Evolutionary conservation across 2,888 invertebrate species (phyloP), one percentile per base, ranked within the genome.

Genomic region (Meloe dianella): DNA sequence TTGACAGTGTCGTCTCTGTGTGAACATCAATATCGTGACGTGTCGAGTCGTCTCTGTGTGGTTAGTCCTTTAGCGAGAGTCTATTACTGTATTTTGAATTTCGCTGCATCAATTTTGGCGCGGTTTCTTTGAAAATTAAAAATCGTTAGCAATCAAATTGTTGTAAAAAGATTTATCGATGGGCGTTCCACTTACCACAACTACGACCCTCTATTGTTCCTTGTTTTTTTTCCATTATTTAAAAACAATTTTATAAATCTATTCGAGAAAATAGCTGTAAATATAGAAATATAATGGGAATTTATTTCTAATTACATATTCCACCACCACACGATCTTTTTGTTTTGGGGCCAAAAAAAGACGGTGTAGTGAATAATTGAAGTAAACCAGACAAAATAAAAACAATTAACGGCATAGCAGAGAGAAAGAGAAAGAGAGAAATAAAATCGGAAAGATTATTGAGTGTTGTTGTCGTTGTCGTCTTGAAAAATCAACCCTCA

Each of bases 381-480:
- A n/a, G 4, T 41, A 41, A 41, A 41, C 41, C 41, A n/a, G n/a
- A n/a, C 5, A 38, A 12, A 32, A 32, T 1, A 32, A 12, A 32
- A 35, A 35, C 27, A 4, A 32, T 32, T n/a, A n/a, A n/a, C n/a
- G n/a, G n/a, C n/a, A 32, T 32, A 32, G 7, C 10, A 32, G 17
- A 41, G 17, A 41, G 17, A n/a, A 41, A n/a, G 17, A 41, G 17
- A 17, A 41, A 17, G 17, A 12, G 10, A 3, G 17, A 41, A n/a
- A 41, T 6, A 17, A 38, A 38, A n/a, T 38, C 38, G 41, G 14
- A 35, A 10, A 41, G 41, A 17, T 41, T n/a, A 41, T n/a, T 41
- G n/a, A 17, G n/a, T 41, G 41, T 41, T 32, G 32, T 41, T 41
- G 41, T 41, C 17, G n/a, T 41, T 41, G 41, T 41, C 41, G 41